Percentiles rank a stretch among this genome's conserved stretches.
Conservation (phyloP, 2,113 vertebrate species). For the Rhea americana region DNA sequence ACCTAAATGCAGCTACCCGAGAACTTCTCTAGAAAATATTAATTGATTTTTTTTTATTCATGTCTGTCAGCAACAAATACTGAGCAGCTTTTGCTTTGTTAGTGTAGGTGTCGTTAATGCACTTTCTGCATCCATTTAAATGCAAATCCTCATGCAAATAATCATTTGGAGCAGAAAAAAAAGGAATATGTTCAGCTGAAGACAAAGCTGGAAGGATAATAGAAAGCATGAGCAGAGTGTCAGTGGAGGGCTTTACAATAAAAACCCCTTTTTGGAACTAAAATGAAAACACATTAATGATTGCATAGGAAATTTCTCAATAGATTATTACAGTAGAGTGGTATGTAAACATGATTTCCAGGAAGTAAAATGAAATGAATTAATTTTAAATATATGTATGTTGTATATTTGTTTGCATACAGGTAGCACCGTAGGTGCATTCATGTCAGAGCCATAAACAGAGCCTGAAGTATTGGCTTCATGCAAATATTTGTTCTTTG, state of each 20-base stretch:
- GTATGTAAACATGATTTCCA: constrained; percentile 41
- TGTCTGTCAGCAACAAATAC: constrained; percentile 64
- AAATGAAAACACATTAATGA: constrained; percentile 62
- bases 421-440: neutral
- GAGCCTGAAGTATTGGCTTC: neutral
- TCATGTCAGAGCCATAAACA: neutral
- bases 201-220: constrained; percentile 73
- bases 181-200: constrained; percentile 59
- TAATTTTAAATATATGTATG: neutral
- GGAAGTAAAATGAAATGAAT: constrained; percentile 60
- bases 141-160: constrained; percentile 79
- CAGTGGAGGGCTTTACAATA: constrained; percentile 52
- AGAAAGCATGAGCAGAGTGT: constrained; percentile 61
- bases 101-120: constrained; percentile 74
- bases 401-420: neutral
- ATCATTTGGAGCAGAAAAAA: constrained; percentile 58
- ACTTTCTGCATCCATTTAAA: constrained; percentile 78
- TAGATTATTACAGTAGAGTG: constrained; percentile 46
- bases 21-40: constrained; percentile 53
- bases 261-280: constrained; percentile 39
- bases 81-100: constrained; percentile 64
- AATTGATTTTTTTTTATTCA: constrained; percentile 64
- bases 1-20: constrained; percentile 54
- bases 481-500: constrained; percentile 36
- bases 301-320: constrained; percentile 55